phyloP scores from a whole-genome alignment of 2,888 invertebrate genomes.

The Ormyrus labotus region DNA sequence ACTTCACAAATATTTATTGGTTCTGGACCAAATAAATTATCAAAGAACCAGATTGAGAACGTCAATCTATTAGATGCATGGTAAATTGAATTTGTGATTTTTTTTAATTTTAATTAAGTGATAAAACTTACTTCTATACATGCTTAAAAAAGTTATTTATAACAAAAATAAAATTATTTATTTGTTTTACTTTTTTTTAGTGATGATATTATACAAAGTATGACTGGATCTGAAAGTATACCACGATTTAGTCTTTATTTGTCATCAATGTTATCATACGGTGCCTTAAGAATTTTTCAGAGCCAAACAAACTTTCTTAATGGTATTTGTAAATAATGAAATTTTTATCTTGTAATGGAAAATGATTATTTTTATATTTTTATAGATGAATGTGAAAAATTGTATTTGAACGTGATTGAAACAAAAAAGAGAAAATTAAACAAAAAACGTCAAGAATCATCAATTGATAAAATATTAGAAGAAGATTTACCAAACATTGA shows the following conservation, averaged over 20 bases:
- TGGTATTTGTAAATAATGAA: background rate
- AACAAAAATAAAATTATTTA: background rate
- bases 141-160: background rate
- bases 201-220: slow-evolving; percentile 10
- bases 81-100: slow-evolving; percentile 1
- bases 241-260: slow-evolving; percentile 18
- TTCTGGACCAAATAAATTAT: background rate
- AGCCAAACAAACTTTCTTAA: background rate
- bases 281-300: slow-evolving; percentile 23
- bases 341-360: background rate
- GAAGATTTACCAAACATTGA: no score
- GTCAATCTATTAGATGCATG: slow-evolving; percentile 5
- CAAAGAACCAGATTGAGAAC: slow-evolving; percentile 5
- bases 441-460: no score
- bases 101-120: background rate
- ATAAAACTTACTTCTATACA: no score
- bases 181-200: slow-evolving; percentile 5
- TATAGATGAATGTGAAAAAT: slow-evolving; percentile 9
- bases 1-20: slow-evolving; percentile 1
- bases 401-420: background rate
- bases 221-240: background rate
- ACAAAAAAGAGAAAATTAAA: no score
- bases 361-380: background rate
- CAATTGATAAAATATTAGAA: no score
- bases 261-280: slow-evolving; percentile 7